Percentiles rank a stretch among this genome's conserved stretches.
Conservation (phyloP, 1,140 invertebrate species). For the Glomeris maerens region DNA sequence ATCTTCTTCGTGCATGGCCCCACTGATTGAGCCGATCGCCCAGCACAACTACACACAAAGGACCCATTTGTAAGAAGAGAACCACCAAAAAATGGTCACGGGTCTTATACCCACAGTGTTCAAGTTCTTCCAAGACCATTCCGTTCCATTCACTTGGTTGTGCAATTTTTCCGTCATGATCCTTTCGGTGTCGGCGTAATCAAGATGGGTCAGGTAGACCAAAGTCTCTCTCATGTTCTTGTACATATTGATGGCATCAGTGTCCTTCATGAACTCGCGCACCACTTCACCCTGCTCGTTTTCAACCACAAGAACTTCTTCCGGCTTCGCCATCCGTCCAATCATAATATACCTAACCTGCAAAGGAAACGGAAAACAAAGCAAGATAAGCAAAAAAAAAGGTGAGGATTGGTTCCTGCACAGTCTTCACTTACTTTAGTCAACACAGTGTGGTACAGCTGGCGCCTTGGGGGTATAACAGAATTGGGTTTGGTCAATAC, state of each 20-base stretch:
- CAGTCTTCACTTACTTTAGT: constrained; percentile 42
- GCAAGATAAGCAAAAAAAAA: not conserved
- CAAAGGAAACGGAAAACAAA: constrained; percentile 8
- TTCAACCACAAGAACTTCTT: constrained; percentile 99
- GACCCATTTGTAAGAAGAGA: constrained; percentile 4
- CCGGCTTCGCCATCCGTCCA: constrained; percentile 97
- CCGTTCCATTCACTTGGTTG: constrained; percentile 95
- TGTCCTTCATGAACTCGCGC: constrained; percentile 99
- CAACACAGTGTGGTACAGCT: constrained; percentile 62
- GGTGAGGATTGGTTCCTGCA: not conserved
- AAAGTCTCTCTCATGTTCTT: constrained; percentile 99
- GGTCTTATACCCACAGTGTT: constrained; percentile 55
- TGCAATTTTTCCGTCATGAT: constrained; percentile 99
- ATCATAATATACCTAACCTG: constrained; percentile 96
- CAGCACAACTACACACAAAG: constrained; percentile 62
- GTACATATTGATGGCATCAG: constrained; percentile 98
- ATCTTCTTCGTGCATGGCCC: constrained; percentile 97
- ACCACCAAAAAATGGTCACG: not conserved
- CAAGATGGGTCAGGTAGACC: constrained; percentile 97
- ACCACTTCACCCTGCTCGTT: constrained; percentile 99
- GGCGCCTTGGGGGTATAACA: constrained; percentile 37
- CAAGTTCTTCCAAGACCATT: constrained; percentile 99
- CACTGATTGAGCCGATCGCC: constrained; percentile 99
- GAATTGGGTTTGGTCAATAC: constrained; percentile 32
- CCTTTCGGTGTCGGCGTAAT: constrained; percentile 90